Evolutionary conservation across 2,888 invertebrate genomes (phyloP).

Genomic region (Platycnemis pennipes): DNA sequence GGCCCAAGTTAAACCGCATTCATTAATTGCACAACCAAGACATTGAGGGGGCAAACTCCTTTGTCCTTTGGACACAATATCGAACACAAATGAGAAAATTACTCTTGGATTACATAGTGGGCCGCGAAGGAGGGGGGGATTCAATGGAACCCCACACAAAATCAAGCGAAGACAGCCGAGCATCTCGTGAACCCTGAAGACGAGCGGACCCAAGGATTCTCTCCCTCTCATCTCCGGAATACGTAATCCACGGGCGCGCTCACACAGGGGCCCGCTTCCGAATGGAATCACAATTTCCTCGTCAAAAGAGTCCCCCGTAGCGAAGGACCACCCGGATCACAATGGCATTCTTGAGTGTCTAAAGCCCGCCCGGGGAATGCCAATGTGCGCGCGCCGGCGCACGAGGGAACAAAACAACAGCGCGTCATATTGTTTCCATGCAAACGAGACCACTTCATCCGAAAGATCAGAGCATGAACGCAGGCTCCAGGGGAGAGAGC

Average conservation of each 20-base stretch:
- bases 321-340: neutral
- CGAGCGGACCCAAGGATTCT: neutral
- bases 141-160: neutral
- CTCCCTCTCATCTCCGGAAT: neutral
- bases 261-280: neutral
- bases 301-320: neutral
- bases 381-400: neutral
- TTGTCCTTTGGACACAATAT: neutral
- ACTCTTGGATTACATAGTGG: neutral
- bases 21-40: neutral
- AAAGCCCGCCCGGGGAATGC: neutral
- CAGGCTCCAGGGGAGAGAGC: neutral
- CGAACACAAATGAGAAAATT: neutral
- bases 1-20: no score
- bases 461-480: neutral
- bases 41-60: neutral
- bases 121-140: neutral
- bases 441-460: neutral
- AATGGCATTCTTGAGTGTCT: neutral
- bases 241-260: neutral
- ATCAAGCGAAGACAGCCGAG: neutral
- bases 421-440: slow-evolving; percentile 28
- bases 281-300: neutral
- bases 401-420: neutral
- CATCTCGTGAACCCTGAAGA: neutral